These are phyloP conservation scores for Drosophila parthenogenetica DNA, from an alignment of 2,888 invertebrate genomes.

Conservation along the genomic window DNA sequence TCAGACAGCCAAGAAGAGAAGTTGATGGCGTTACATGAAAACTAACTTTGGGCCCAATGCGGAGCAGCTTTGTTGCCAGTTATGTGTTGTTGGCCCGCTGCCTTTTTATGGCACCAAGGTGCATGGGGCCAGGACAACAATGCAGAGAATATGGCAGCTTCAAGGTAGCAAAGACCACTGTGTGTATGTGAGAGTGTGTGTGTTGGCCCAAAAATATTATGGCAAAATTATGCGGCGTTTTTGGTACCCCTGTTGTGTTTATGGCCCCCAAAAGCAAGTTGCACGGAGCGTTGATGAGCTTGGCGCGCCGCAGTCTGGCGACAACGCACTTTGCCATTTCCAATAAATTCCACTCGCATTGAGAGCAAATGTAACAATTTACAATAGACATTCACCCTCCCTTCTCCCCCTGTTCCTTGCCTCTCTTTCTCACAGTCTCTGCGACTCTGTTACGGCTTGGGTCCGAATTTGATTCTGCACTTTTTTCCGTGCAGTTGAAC, in stretches of 20 bases:
- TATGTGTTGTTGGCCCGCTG: constrained; percentile 58
- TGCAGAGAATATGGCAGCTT: constrained; percentile 57
- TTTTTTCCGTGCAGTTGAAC: constrained; percentile 83
- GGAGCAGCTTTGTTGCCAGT: constrained; percentile 44
- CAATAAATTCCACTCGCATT: constrained; percentile 45
- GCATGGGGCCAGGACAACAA: constrained; percentile 51
- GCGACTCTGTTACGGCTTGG: constrained; percentile 4
- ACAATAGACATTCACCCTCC: constrained; percentile 50
- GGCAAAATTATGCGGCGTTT: constrained; percentile 73
- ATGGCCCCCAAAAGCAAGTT: constrained; percentile 58
- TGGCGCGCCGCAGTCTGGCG: constrained; percentile 67
- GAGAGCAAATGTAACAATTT: constrained; percentile 69
- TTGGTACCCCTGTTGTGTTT: constrained; percentile 77
- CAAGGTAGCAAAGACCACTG: constrained; percentile 45
- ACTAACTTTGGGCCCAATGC: constrained; percentile 56
- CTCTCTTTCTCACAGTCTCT: constrained; percentile 3
- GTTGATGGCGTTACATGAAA: constrained; percentile 64
- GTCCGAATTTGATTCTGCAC: constrained; percentile 37
- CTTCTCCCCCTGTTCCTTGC: neutral
- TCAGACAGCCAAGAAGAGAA: constrained; percentile 68
- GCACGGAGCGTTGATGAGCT: constrained; percentile 64
- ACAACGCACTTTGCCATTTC: constrained; percentile 63
- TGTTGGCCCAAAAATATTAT: constrained; percentile 72
- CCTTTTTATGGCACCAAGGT: constrained; percentile 78
- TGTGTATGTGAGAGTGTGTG: constrained; percentile 8